These are phyloP conservation scores for Hemistola chrysoprasaria DNA, from an alignment of 2,888 invertebrate genomes.

Conservation along the genomic window DNA sequence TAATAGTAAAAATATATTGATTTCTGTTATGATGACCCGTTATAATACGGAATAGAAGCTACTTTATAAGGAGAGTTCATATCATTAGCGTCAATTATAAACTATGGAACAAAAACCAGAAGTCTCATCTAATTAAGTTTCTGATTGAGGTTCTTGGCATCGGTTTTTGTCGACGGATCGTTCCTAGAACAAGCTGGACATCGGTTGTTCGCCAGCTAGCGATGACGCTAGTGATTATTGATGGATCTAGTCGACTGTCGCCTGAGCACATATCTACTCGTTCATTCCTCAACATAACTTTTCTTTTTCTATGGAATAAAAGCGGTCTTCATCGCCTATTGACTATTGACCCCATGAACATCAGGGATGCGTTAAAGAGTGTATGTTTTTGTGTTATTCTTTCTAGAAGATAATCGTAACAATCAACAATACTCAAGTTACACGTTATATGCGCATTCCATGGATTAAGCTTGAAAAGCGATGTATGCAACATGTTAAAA, in stretches of 20 bases:
- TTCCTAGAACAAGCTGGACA: conserved; percentile 17
- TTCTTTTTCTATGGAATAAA: too few species aligned
- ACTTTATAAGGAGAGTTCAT: not conserved
- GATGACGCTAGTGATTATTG: conserved; percentile 19
- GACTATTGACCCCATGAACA: too few species aligned
- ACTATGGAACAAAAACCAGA: conserved; percentile 1
- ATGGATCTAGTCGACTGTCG: conserved; percentile 20
- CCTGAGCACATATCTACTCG: conserved; percentile 14
- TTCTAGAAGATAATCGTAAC: too few species aligned
- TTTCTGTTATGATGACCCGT: too few species aligned
- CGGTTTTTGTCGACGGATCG: conserved; percentile 15
- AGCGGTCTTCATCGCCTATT: too few species aligned
- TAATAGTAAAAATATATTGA: too few species aligned
- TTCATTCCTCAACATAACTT: conserved; percentile 44
- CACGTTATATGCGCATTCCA: too few species aligned
- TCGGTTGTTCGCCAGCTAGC: conserved; percentile 4
- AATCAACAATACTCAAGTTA: too few species aligned
- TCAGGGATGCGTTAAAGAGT: too few species aligned
- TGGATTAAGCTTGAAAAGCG: conserved; percentile 40
- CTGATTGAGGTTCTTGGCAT: conserved; percentile 10
- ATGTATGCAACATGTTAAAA: conserved; percentile 38
- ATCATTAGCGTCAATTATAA: not conserved
- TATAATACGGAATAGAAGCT: too few species aligned
- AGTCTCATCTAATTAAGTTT: conserved; percentile 12
- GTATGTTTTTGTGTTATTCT: too few species aligned